A percentile compares a stretch with the other conserved stretches of the same genome.
Conservation (phyloP, 2,888 invertebrate genomes). For the Meiosimyza decipiens region DNA sequence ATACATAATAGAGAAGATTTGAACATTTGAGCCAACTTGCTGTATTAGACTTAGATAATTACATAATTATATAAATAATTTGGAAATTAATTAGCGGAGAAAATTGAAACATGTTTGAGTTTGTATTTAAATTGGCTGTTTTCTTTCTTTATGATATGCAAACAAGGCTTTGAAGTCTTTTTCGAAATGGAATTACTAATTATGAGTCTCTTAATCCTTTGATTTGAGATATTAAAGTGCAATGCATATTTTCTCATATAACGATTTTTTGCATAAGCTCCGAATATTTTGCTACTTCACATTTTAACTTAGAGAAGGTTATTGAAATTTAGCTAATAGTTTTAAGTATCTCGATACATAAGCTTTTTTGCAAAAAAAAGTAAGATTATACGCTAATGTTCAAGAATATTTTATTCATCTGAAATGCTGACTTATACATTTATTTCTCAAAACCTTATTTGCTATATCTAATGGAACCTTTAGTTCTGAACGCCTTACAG, state of each 20-base stretch:
- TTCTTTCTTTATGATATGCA: slow-evolving; percentile 15
- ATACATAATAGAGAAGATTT: slow-evolving; percentile 22
- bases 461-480: background rate
- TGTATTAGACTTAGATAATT: slow-evolving; percentile 34
- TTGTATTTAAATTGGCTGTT: slow-evolving; percentile 30
- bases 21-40: slow-evolving; percentile 45
- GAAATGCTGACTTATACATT: too few species aligned
- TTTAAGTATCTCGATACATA: too few species aligned
- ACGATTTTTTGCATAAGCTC: too few species aligned
- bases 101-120: slow-evolving; percentile 68
- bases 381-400: too few species aligned
- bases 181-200: background rate
- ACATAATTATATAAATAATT: background rate
- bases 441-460: background rate
- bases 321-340: background rate
- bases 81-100: slow-evolving; percentile 43
- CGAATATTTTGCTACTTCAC: too few species aligned
- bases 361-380: too few species aligned
- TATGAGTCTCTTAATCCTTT: background rate
- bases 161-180: background rate
- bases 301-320: background rate
- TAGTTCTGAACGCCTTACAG: too few species aligned
- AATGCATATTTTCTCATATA: too few species aligned
- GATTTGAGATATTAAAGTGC: background rate
- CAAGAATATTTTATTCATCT: too few species aligned